Conservation (phyloP, 1,140 invertebrate species). For the Lordiphosa collinella region DNA sequence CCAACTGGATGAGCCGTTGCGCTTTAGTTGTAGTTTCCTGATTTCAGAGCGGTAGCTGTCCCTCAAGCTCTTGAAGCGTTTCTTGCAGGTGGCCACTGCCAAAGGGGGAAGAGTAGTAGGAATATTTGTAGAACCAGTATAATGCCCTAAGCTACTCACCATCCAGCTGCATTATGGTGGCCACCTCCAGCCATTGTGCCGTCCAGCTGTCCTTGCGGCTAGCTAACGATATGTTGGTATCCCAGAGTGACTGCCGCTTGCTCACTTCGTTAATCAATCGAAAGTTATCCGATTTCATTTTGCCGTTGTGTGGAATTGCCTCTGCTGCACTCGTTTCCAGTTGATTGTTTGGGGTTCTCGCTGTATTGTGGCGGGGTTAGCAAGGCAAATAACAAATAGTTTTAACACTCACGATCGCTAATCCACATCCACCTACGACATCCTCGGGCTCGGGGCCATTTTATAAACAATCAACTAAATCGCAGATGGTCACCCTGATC, state of each 20-base stretch:
- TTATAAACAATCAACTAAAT: too few relatives aligned
- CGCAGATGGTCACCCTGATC: background rate
- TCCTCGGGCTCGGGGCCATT: too few relatives aligned
- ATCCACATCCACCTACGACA: too few relatives aligned
- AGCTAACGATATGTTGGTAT: slow-evolving; percentile 33
- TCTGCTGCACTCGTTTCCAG: too few relatives aligned
- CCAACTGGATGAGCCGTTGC: slow-evolving; percentile 32
- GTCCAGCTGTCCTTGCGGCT: slow-evolving; percentile 40
- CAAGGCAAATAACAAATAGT: too few relatives aligned
- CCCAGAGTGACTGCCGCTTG: slow-evolving; percentile 46
- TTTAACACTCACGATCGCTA: too few relatives aligned
- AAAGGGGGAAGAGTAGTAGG: background rate
- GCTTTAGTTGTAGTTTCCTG: slow-evolving; percentile 51
- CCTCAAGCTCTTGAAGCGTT: slow-evolving; percentile 51
- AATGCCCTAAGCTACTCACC: slow-evolving; percentile 24
- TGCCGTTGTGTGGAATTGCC: too few relatives aligned
- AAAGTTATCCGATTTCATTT: slow-evolving; percentile 52
- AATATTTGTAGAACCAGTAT: slow-evolving; percentile 4
- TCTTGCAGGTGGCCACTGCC: slow-evolving; percentile 39
- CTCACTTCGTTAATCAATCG: slow-evolving; percentile 46
- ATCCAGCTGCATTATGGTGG: slow-evolving; percentile 34
- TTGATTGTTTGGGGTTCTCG: too few relatives aligned
- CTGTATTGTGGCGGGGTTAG: too few relatives aligned
- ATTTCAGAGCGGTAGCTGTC: slow-evolving; percentile 56
- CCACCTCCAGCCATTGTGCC: slow-evolving; percentile 39